Conservation (phyloP, 2,888 invertebrate species). For the Lasioglossum morio region DNA sequence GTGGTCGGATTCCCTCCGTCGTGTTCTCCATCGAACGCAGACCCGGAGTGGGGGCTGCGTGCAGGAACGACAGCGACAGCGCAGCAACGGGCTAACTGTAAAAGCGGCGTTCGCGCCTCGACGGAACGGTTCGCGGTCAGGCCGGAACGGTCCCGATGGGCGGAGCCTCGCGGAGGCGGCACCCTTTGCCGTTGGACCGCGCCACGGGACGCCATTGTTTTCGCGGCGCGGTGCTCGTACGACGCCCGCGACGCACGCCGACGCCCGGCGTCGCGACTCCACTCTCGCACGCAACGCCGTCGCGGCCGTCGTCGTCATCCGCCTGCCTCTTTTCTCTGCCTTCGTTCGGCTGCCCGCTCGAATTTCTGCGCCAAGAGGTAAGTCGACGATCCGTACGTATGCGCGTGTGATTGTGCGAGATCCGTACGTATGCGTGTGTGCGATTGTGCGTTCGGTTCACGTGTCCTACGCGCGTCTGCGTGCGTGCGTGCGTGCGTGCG, state of each 20-base stretch:
- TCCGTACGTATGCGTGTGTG: constrained; percentile 18
- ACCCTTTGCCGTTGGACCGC: constrained; percentile 73
- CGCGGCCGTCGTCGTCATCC: constrained; percentile 68
- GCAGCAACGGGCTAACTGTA: constrained; percentile 17
- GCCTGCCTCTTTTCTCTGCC: constrained; percentile 57
- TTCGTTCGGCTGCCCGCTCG: constrained; percentile 48
- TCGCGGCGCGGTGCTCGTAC: constrained; percentile 61
- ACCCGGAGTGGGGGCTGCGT: background rate
- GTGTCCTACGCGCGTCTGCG: background rate
- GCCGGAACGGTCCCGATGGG: constrained; percentile 64
- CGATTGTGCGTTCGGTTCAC: constrained; percentile 6
- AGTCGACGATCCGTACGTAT: constrained; percentile 57
- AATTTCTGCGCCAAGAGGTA: constrained; percentile 66
- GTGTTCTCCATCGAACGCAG: constrained; percentile 31
- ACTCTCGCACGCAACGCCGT: constrained; percentile 77
- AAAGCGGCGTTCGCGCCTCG: constrained; percentile 31
- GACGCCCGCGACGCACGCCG: constrained; percentile 71
- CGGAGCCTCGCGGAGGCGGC: constrained; percentile 80
- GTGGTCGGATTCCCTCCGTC: constrained; percentile 54
- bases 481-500: constrained; percentile 6
- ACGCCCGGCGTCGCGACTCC: constrained; percentile 78
- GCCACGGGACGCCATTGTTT: constrained; percentile 78
- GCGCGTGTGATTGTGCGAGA: constrained; percentile 27
- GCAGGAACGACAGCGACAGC: constrained; percentile 28
- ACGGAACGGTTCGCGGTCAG: background rate